Evolutionary conservation across 2,888 invertebrate species (phyloP).

Genomic region (Nebria salina): DNA sequence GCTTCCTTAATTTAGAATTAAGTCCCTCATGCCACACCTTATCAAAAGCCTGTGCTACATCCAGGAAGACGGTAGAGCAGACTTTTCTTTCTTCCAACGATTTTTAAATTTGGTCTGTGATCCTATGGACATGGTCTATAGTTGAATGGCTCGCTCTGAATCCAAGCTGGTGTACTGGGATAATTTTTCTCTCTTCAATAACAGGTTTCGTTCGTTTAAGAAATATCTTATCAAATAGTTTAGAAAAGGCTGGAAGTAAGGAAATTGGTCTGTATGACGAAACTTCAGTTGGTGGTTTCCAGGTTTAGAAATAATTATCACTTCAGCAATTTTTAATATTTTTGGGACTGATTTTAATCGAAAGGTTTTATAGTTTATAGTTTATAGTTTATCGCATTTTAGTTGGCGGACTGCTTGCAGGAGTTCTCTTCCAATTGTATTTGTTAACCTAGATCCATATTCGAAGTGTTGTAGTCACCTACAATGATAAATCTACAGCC

Average conservation of each 20-base stretch:
- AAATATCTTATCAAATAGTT: conserved; percentile 50
- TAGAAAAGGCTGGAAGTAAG: conserved; percentile 49
- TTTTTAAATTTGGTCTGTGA: background rate
- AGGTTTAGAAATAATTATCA: conserved; percentile 51
- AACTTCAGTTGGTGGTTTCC: conserved; percentile 44
- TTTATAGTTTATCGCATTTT: conserved; percentile 22
- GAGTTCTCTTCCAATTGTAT: conserved; percentile 24
- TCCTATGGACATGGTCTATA: too few species aligned
- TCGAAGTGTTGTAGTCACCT: conserved; percentile 15
- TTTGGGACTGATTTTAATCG: conserved; percentile 49
- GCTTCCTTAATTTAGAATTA: background rate
- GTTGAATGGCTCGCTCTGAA: too few species aligned
- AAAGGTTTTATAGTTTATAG: too few species aligned
- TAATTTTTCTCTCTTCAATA: conserved; percentile 17
- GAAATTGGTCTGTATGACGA: conserved; percentile 50
- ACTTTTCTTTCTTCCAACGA: conserved; percentile 5
- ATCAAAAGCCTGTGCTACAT: conserved; percentile 19
- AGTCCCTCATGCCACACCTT: conserved; percentile 16
- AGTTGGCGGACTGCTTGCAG: conserved; percentile 19
- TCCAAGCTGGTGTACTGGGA: conserved; percentile 17
- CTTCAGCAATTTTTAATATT: conserved; percentile 47
- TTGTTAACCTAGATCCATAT: conserved; percentile 20
- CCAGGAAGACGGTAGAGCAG: conserved; percentile 3
- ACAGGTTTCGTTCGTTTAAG: conserved; percentile 33
- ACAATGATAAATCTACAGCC: conserved; percentile 40